phyloP scores from a whole-genome alignment of 2,113 vertebrate species.

The Aldabrachelys gigantea region DNA sequence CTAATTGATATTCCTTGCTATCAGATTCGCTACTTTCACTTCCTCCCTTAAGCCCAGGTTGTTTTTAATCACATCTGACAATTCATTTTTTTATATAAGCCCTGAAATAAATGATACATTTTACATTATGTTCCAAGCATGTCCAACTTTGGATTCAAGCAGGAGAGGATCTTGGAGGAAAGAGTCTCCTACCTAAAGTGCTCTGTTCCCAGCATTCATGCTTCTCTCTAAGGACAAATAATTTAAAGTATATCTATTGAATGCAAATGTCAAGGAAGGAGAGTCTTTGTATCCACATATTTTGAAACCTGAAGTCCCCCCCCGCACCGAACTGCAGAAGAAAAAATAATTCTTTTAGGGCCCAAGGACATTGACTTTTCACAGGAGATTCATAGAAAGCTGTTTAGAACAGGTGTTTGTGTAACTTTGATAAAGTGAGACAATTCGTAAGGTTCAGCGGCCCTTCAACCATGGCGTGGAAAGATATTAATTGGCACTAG shows the following conservation, averaged over 20 bases:
- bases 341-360: conserved; percentile 28
- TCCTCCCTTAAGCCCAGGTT: no score
- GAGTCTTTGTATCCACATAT: background rate
- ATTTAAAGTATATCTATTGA: background rate
- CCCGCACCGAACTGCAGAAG: background rate
- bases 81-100: background rate
- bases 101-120: conserved; percentile 5
- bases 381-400: background rate
- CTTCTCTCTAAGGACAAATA: background rate
- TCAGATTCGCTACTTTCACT: no score
- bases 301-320: background rate
- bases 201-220: background rate
- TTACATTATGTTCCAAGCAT: background rate
- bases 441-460: conserved; percentile 14
- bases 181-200: background rate
- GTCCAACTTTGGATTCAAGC: background rate
- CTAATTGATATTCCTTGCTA: no score
- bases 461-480: conserved; percentile 23
- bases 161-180: background rate
- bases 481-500: conserved; percentile 38
- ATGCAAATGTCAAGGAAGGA: background rate
- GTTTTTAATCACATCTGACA: no score
- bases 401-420: conserved; percentile 9
- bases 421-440: background rate
- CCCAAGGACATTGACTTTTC: background rate